Conservation (phyloP, 2,888 invertebrate genomes). For the Nesidiocoris tenuis region DNA sequence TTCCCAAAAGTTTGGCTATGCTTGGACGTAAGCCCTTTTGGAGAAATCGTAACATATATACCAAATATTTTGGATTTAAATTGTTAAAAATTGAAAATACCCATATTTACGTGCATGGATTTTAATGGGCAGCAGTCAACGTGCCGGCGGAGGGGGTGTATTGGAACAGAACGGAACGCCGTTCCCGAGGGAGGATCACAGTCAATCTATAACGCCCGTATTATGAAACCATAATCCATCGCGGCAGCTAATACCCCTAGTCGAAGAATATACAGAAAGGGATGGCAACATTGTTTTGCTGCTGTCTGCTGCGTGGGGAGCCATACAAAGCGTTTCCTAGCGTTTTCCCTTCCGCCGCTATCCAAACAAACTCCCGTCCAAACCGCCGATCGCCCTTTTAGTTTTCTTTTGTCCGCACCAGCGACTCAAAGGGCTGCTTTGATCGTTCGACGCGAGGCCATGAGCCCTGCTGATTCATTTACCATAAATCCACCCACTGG, state of each 20-base stretch:
- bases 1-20: no score
- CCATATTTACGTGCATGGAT: no score
- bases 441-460: background rate
- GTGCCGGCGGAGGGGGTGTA: no score
- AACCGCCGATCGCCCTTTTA: background rate
- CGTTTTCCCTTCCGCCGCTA: constrained; percentile 18
- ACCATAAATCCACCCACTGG: no score
- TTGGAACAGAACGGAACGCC: no score
- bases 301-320: background rate
- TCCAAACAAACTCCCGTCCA: constrained; percentile 44
- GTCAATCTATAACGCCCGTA: constrained; percentile 40
- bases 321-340: background rate
- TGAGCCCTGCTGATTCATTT: background rate
- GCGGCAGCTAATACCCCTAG: constrained; percentile 25
- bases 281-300: constrained; percentile 44
- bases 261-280: background rate
- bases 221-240: constrained; percentile 48
- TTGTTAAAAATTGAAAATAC: no score
- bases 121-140: no score
- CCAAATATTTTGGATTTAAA: no score
- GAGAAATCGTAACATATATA: no score
- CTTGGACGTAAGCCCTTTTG: no score
- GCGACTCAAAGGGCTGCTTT: background rate
- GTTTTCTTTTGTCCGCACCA: background rate
- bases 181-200: constrained; percentile 11